These are phyloP conservation scores for Hesperia comma DNA, from an alignment of 2,888 invertebrate species.

Conservation along the genomic window DNA sequence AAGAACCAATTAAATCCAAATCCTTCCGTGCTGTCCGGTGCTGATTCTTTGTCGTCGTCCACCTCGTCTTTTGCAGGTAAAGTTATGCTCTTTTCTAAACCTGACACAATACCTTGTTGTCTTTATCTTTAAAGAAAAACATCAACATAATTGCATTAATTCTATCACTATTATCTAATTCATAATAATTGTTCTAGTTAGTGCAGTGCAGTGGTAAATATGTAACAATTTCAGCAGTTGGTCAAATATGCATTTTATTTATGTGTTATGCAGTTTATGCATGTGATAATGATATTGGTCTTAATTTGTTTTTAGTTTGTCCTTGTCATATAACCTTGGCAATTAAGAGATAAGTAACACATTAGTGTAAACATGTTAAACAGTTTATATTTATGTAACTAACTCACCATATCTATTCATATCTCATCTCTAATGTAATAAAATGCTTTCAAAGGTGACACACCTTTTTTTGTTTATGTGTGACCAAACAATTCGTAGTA, in stretches of 20 bases:
- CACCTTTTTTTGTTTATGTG: no score
- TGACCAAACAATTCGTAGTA: no score
- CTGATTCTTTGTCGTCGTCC: conserved; percentile 75
- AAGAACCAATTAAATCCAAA: conserved; percentile 59
- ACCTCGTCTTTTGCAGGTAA: conserved; percentile 74
- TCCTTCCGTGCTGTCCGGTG: conserved; percentile 76
- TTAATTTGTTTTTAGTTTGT: neutral
- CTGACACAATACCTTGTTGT: neutral
- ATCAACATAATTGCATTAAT: conserved; percentile 1
- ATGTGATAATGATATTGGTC: neutral
- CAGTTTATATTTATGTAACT: neutral
- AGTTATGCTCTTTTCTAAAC: neutral
- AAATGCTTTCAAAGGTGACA: neutral
- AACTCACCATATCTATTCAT: neutral
- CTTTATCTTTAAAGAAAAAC: neutral
- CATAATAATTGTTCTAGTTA: neutral
- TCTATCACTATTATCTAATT: neutral
- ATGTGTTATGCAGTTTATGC: neutral
- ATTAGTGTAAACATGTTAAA: neutral
- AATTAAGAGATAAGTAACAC: neutral
- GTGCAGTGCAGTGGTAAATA: no score
- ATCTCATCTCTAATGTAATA: neutral
- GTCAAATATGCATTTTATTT: no score
- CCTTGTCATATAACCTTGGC: conserved; percentile 5
- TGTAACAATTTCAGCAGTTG: no score